phyloP scores from a whole-genome alignment of 2,113 vertebrate species.

The Apteryx owenii region DNA sequence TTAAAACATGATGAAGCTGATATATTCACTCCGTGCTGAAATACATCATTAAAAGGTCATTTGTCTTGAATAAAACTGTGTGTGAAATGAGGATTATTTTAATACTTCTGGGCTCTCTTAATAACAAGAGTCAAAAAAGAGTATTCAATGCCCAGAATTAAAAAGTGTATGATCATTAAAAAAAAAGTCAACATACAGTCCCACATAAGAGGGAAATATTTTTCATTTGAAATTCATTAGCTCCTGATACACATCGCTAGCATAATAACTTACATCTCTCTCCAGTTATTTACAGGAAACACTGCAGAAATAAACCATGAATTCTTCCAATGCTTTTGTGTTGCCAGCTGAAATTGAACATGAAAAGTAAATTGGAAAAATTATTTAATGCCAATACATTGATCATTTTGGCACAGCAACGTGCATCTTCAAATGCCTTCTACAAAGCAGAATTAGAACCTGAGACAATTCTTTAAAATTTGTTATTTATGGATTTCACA shows the following conservation, averaged over 20 bases:
- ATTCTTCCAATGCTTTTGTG: not conserved
- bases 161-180: not conserved
- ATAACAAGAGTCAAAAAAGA: not conserved
- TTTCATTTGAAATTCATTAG: slow-evolving; percentile 14
- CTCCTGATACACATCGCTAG: not conserved
- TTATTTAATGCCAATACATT: not conserved
- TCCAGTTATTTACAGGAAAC: not conserved
- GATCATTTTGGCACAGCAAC: not conserved
- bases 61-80: not conserved
- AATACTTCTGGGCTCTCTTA: not conserved
- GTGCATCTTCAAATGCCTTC: not conserved
- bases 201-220: not conserved
- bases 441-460: not conserved
- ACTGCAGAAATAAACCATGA: slow-evolving; percentile 8
- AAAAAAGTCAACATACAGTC: not conserved
- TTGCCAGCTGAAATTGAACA: not conserved
- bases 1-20: not conserved
- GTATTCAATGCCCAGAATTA: not conserved
- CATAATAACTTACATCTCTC: not conserved
- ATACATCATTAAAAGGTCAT: not conserved
- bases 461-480: not conserved
- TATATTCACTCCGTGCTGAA: not conserved
- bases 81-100: not conserved
- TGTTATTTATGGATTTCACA: not conserved
- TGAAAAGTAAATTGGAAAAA: not conserved